Evolutionary conservation across 1,140 invertebrate species (phyloP).

Genomic region (Atta cephalotes): DNA sequence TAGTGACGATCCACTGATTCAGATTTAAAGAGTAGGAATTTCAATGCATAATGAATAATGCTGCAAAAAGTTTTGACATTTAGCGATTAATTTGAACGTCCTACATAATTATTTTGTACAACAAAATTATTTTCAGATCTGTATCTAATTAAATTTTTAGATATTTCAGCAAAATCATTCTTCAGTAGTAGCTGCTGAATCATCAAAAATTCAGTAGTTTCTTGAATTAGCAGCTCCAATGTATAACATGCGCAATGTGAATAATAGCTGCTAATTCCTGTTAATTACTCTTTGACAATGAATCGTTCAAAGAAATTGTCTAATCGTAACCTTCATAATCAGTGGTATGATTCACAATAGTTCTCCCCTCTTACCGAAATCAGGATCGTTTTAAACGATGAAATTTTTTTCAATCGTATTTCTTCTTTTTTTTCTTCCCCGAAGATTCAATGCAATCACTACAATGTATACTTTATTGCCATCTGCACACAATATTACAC

Average conservation of each 20-base stretch:
- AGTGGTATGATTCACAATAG: background rate
- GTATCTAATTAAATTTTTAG: too few relatives aligned
- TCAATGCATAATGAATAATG: too few relatives aligned
- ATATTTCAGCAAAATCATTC: too few relatives aligned
- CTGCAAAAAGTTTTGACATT: too few relatives aligned
- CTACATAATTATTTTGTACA: too few relatives aligned
- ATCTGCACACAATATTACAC: conserved; percentile 3
- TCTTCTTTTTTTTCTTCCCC: background rate
- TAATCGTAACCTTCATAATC: background rate
- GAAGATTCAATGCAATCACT: background rate
- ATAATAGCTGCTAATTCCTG: background rate
- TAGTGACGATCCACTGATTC: too few relatives aligned
- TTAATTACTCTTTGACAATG: background rate
- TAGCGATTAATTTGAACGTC: too few relatives aligned
- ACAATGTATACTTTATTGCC: conserved; percentile 17
- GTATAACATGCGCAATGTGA: background rate
- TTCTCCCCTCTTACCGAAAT: background rate
- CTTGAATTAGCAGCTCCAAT: background rate
- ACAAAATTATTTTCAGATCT: too few relatives aligned
- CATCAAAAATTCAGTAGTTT: background rate
- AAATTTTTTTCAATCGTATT: background rate
- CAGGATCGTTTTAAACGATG: background rate
- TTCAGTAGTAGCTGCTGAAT: background rate
- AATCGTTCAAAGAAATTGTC: background rate
- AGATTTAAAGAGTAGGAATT: too few relatives aligned